Conservation (phyloP, 1,140 invertebrate genomes). For the Drosophila pruinosa region DNA sequence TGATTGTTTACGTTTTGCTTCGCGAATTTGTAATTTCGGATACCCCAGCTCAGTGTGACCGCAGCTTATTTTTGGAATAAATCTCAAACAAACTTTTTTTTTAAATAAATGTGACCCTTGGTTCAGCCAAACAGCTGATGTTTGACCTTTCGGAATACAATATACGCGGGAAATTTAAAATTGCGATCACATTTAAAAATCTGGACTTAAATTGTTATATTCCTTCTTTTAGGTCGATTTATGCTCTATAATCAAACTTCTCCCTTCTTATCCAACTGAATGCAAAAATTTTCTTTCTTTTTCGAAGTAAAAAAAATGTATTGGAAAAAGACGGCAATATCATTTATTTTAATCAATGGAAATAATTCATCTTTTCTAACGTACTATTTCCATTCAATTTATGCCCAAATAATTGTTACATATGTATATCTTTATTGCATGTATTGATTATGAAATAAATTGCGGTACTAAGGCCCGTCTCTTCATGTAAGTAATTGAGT, state of each 20-base stretch:
- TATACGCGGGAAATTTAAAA: too few relatives aligned
- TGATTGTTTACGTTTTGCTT: neutral
- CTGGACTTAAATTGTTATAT: too few relatives aligned
- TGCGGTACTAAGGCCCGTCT: constrained; percentile 17
- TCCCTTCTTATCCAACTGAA: too few relatives aligned
- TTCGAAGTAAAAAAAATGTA: constrained; percentile 4
- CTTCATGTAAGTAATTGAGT: constrained; percentile 34
- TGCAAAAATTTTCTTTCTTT: neutral
- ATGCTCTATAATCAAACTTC: too few relatives aligned
- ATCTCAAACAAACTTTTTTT: neutral
- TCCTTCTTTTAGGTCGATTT: too few relatives aligned
- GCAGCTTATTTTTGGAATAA: neutral
- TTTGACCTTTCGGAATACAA: neutral
- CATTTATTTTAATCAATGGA: constrained; percentile 46
- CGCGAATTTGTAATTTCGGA: neutral
- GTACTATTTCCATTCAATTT: constrained; percentile 24
- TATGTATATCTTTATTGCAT: constrained; percentile 71
- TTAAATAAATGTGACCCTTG: neutral
- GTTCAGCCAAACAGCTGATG: constrained; percentile 7
- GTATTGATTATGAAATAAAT: constrained; percentile 67
- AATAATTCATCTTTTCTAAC: constrained; percentile 33
- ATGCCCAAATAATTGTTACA: constrained; percentile 55
- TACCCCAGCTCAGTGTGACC: constrained; percentile 13
- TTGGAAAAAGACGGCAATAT: constrained; percentile 42
- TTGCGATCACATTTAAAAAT: too few relatives aligned